Conservation (phyloP, 2,113 vertebrate genomes). For the Verasper variegatus region DNA sequence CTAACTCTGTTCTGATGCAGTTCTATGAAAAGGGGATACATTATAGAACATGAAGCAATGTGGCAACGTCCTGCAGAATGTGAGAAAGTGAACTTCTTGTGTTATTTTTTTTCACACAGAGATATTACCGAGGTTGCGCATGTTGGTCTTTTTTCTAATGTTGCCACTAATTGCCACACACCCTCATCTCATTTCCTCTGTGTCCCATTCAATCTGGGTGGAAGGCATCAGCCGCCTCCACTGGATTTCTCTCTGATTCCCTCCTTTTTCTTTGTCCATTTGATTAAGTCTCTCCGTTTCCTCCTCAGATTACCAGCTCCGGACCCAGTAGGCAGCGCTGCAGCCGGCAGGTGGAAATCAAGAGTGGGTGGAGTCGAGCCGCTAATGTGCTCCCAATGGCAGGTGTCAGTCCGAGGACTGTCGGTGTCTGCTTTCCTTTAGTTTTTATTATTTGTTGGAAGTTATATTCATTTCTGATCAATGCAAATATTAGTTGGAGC, state of each 20-base stretch:
- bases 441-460: constrained; percentile 53
- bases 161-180: constrained; percentile 76
- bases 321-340: constrained; percentile 81
- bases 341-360: constrained; percentile 66
- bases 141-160: constrained; percentile 72
- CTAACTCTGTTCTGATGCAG: constrained; percentile 49
- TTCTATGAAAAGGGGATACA: constrained; percentile 75
- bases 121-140: constrained; percentile 66
- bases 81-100: constrained; percentile 70
- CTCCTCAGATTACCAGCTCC: constrained; percentile 85
- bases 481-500: constrained; percentile 60
- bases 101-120: constrained; percentile 29
- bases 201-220: constrained; percentile 71
- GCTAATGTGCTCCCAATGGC: constrained; percentile 66
- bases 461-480: constrained; percentile 62
- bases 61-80: constrained; percentile 71
- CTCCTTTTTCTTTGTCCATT: constrained; percentile 62
- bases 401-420: constrained; percentile 71
- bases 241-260: constrained; percentile 64
- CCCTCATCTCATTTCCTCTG: constrained; percentile 79
- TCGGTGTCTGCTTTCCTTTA: constrained; percentile 43
- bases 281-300: constrained; percentile 81
- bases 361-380: constrained; percentile 48
- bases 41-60: constrained; percentile 66
- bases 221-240: constrained; percentile 76